Base-by-base conservation (phyloP, 2,113 vertebrate genomes). In the Apeltes quadracus region DNA sequence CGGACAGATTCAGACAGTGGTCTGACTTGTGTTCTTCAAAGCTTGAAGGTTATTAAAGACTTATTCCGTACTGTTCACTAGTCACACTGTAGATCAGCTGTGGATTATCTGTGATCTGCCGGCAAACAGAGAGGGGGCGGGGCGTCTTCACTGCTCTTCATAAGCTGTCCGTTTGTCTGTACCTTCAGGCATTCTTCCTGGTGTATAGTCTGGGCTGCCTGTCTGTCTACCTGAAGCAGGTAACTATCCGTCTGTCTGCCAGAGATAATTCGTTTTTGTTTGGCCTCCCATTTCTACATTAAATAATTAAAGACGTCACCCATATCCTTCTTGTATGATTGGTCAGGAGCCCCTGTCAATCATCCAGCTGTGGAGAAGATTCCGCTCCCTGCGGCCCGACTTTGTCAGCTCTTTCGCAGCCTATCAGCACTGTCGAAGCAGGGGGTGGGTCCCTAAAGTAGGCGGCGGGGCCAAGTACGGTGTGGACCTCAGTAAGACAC, bases 401-500 rank as follows among this genome's bases (percentile, higher is more conserved):
- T 99, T 99, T 61, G 87, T 88, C 74, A 93, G 92, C 0, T 94
- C 91, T 0, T 99, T 98, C 57, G 92, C 95, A 63, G 96, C 94
- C 0, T 99, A 99, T 78, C 98, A 99, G 82, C 93, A 98, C 88
- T 98, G 94, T 78, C 94, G 97, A 14, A 93, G 94, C 85, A 95
- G 89, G 89, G 97, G 97, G 23, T 99, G 97, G 97, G 95, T 99
- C 62, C 96, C 97, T 64, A 98, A 99, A 87, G 89, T 91, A 0
- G 97, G 97, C 25, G 5, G 90, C 92, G 85, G 96, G 0, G 88
- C 97, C 75, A 99, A 99, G 82, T 99, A 99, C 0, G 97, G 97
- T 8, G 94, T 95, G 0, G 96, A 99, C 79, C 84, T 99, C 41
- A 65, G 97, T 99, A 92, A 96, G 96, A 41, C 6, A 44, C 23